phyloP scores from a whole-genome alignment of 2,888 invertebrate genomes.

The Biston betularia region DNA sequence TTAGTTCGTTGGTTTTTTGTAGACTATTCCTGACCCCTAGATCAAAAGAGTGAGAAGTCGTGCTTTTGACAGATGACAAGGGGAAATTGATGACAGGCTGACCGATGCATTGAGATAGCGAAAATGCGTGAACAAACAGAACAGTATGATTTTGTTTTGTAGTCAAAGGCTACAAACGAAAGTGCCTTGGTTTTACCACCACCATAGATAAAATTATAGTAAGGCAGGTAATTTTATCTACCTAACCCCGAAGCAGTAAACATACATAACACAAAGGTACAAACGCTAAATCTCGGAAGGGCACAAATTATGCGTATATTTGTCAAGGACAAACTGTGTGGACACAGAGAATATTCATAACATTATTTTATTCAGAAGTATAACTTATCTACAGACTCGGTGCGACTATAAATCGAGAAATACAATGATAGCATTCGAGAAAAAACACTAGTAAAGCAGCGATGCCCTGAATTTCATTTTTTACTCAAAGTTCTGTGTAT shows the following conservation, averaged over 20 bases:
- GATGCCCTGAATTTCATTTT: too few species aligned
- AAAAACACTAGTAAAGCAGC: too few species aligned
- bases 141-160: background rate
- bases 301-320: constrained; percentile 45
- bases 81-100: too few species aligned
- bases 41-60: too few species aligned
- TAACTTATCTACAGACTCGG: background rate
- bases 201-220: constrained; percentile 29
- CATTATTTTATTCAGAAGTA: constrained; percentile 13
- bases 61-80: too few species aligned
- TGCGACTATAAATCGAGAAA: background rate
- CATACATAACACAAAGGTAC: constrained; percentile 38
- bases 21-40: too few species aligned
- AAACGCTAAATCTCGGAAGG: constrained; percentile 43
- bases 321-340: constrained; percentile 41
- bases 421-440: background rate
- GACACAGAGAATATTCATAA: constrained; percentile 23
- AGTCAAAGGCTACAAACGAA: background rate
- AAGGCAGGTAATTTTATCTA: constrained; percentile 24
- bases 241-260: constrained; percentile 35
- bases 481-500: too few species aligned
- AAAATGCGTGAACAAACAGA: too few species aligned
- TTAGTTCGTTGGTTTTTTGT: too few species aligned
- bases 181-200: constrained; percentile 7
- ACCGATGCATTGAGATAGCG: too few species aligned